Evolutionary conservation across 2,113 vertebrate genomes (phyloP).

Genomic region (Hemibagrus wyckioides): DNA sequence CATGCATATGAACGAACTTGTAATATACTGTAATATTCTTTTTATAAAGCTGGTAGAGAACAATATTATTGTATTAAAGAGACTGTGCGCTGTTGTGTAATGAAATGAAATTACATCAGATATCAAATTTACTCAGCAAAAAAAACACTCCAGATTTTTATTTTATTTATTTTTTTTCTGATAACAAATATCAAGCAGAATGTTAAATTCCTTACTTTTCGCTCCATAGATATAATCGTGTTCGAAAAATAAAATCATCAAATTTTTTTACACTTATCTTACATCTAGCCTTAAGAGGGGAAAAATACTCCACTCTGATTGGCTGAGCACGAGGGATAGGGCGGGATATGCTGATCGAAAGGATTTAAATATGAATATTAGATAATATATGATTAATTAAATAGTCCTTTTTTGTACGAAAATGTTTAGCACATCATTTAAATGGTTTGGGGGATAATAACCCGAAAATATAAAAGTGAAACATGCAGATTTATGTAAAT

Average conservation of each 20-base stretch:
- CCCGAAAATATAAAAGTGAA: too few species aligned
- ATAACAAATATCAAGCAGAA: not conserved
- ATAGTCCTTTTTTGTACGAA: not conserved
- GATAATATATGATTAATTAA: not conserved
- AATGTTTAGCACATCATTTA: not conserved
- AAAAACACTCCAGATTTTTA: constrained; percentile 3
- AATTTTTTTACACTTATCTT: not conserved
- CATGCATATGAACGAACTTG: constrained; percentile 37
- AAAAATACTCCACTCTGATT: not conserved
- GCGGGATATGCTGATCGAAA: not conserved
- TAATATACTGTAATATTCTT: constrained; percentile 46
- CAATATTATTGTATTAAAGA: constrained; percentile 38
- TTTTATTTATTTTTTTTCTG: not conserved
- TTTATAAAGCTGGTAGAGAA: constrained; percentile 44
- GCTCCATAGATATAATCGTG: not conserved
- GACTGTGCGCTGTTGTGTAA: constrained; percentile 16
- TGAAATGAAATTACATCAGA: constrained; percentile 11
- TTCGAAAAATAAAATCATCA: not conserved
- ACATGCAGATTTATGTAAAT: not conserved
- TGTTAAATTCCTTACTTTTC: not conserved
- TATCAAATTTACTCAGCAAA: constrained; percentile 13
- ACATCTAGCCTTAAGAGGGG: not conserved
- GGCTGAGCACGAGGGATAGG: too few species aligned
- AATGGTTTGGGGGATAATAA: too few species aligned
- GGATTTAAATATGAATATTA: not conserved